Evolutionary conservation across 2,113 vertebrate genomes (phyloP).

Genomic region (Herpetotheres cachinnans): DNA sequence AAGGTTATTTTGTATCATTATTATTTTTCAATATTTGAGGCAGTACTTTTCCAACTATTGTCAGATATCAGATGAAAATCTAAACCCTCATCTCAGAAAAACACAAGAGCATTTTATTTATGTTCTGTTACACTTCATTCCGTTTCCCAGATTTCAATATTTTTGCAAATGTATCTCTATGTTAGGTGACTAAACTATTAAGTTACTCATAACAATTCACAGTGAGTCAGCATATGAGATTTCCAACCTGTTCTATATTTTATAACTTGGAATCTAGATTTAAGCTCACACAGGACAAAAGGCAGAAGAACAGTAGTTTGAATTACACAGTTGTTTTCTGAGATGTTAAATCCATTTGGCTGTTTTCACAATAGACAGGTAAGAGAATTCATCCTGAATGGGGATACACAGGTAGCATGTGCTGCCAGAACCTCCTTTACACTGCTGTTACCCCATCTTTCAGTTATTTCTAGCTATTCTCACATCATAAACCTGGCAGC

Average conservation of each 20-base stretch:
- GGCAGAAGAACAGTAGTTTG: not conserved
- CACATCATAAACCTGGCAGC: not conserved
- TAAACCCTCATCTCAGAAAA: not conserved
- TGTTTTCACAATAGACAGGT: not conserved
- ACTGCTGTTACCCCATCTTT: not conserved
- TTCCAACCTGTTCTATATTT: slow-evolving; percentile 31
- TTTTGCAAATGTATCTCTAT: slow-evolving; percentile 10
- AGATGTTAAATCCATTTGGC: not conserved
- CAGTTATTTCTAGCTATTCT: not conserved
- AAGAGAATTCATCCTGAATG: not conserved
- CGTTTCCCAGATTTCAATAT: slow-evolving; percentile 25
- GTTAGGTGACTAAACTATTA: slow-evolving; percentile 44
- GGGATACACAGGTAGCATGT: not conserved
- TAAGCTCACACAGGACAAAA: not conserved
- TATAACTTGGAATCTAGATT: not conserved
- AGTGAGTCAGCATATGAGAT: slow-evolving; percentile 39
- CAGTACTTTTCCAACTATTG: not conserved
- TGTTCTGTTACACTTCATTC: slow-evolving; percentile 4
- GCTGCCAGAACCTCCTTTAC: not conserved
- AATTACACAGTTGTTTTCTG: not conserved
- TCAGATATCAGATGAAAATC: not conserved
- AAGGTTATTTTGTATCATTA: not conserved
- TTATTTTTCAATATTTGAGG: not conserved
- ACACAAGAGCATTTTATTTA: slow-evolving; percentile 12
- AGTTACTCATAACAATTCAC: slow-evolving; percentile 33